A percentile compares a stretch with the other conserved stretches of the same genome.
Conservation (phyloP, 2,797 vertebrate genomes). For the Limosa lapponica region DNA sequence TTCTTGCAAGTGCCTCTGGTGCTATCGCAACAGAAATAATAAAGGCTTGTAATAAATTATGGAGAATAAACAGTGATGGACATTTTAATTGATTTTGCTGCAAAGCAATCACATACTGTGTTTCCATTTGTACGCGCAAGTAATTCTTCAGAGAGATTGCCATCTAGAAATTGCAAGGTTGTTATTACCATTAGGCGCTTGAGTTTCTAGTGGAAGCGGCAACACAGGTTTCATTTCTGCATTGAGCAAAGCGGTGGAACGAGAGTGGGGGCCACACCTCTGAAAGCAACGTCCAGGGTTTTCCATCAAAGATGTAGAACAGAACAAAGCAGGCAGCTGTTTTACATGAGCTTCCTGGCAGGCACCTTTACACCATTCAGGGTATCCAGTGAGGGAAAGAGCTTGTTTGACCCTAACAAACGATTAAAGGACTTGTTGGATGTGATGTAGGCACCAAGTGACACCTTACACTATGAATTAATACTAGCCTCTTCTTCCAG, state of each 20-base stretch:
- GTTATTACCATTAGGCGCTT: background rate
- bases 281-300: background rate
- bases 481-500: background rate
- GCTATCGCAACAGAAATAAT: background rate
- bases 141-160: background rate
- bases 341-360: background rate
- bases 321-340: background rate
- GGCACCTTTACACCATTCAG: background rate
- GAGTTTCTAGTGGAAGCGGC: background rate
- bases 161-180: background rate
- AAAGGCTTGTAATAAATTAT: background rate
- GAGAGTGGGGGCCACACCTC: background rate
- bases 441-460: background rate
- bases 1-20: background rate
- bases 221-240: background rate
- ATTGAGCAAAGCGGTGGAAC: background rate
- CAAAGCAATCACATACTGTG: background rate
- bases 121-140: background rate
- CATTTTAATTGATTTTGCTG: background rate
- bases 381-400: background rate
- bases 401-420: background rate
- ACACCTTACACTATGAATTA: background rate
- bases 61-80: background rate
- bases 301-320: background rate
- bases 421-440: background rate